These are phyloP conservation scores for Achatina immaculata DNA, from an alignment of 1,140 invertebrate genomes.

Conservation along the genomic window DNA sequence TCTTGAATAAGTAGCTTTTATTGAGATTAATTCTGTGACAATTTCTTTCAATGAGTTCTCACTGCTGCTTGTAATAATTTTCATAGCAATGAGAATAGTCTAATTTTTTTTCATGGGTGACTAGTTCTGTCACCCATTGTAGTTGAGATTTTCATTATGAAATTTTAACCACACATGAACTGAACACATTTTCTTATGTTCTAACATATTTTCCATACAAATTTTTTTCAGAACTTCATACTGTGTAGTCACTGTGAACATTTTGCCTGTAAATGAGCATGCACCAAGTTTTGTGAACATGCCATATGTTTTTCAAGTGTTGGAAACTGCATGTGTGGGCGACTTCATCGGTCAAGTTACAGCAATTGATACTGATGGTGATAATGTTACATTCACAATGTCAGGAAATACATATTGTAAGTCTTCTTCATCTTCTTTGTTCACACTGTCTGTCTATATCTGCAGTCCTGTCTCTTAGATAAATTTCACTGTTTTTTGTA, in stretches of 20 bases:
- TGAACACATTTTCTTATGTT: too few relatives aligned
- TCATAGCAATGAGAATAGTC: too few relatives aligned
- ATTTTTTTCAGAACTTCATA: slow-evolving; percentile 15
- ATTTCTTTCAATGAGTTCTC: too few relatives aligned
- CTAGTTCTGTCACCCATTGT: background rate
- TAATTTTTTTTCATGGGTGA: background rate
- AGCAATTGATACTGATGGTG: slow-evolving; percentile 37
- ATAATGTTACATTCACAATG: slow-evolving; percentile 26
- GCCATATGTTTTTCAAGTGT: slow-evolving; percentile 30
- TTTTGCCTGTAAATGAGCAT: slow-evolving; percentile 22
- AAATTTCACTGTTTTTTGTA: too few relatives aligned
- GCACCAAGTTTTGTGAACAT: slow-evolving; percentile 13
- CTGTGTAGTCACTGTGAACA: slow-evolving; percentile 8
- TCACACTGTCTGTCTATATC: too few relatives aligned
- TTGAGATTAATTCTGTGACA: too few relatives aligned
- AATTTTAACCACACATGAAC: too few relatives aligned
- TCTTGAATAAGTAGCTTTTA: too few relatives aligned
- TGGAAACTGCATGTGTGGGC: slow-evolving; percentile 27
- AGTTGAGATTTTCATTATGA: background rate
- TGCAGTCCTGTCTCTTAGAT: too few relatives aligned
- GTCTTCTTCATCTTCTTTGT: too few relatives aligned
- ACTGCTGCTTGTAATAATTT: too few relatives aligned
- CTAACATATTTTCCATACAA: background rate
- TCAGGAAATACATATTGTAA: background rate
- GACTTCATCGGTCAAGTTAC: slow-evolving; percentile 24